phyloP scores from a whole-genome alignment of 1,140 invertebrate genomes.

The Pomacea maculata region DNA sequence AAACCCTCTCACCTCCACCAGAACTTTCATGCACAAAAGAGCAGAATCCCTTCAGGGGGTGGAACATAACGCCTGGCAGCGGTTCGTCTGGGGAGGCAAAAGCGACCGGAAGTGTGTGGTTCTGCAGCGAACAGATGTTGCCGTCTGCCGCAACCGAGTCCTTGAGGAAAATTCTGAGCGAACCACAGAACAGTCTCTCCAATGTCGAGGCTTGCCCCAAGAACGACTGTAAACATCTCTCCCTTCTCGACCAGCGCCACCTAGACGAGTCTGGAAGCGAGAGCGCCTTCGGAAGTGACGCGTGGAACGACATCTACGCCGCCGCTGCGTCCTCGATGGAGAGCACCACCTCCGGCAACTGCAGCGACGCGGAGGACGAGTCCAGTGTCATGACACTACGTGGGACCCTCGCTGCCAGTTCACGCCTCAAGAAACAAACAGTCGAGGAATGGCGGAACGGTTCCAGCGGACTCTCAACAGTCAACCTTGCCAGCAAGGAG shows the following conservation, averaged over 20 bases:
- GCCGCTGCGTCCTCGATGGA: conserved; percentile 27
- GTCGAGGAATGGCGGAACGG: too few relatives aligned
- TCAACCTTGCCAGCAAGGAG: too few relatives aligned
- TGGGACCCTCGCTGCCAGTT: not conserved
- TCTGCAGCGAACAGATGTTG: not conserved
- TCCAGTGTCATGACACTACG: conserved; percentile 9
- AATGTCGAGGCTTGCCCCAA: not conserved
- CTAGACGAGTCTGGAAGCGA: not conserved
- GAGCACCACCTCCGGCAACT: conserved; percentile 14
- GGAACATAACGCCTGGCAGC: not conserved
- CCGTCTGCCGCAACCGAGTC: not conserved
- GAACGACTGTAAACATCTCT: too few relatives aligned
- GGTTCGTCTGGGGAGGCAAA: too few relatives aligned
- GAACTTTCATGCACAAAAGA: not conserved
- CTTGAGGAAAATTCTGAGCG: not conserved
- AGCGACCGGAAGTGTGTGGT: not conserved
- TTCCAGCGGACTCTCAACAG: too few relatives aligned
- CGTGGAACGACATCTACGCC: conserved; percentile 14
- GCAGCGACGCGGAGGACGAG: conserved; percentile 20
- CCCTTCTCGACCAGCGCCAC: too few relatives aligned
- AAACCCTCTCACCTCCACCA: not conserved
- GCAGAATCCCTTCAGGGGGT: not conserved
- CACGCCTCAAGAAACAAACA: too few relatives aligned
- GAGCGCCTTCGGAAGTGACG: conserved; percentile 12
- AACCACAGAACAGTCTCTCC: not conserved